These are phyloP conservation scores for Decapterus maruadsi DNA, from an alignment of 2,797 vertebrate genomes.

Conservation along the genomic window DNA sequence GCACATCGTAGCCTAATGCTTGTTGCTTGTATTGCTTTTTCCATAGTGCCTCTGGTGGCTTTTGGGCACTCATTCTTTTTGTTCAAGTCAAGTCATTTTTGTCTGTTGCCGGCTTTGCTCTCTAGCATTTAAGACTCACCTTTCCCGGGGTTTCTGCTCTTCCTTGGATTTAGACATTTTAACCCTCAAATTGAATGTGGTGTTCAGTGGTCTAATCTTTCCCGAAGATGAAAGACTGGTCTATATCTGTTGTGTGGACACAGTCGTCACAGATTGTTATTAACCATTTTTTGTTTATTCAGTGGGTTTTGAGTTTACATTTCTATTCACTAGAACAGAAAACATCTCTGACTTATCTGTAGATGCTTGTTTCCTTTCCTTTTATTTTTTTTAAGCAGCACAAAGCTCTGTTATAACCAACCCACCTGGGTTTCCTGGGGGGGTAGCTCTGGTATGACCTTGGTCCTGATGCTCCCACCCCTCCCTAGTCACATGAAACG, in stretches of 20 bases:
- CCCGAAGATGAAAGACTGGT: not conserved
- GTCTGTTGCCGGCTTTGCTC: slow-evolving; percentile 69
- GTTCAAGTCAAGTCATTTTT: slow-evolving; percentile 57
- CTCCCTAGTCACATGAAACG: slow-evolving; percentile 5
- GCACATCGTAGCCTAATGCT: slow-evolving; percentile 41
- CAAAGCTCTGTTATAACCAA: slow-evolving; percentile 14
- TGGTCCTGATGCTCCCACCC: not conserved
- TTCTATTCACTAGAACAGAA: slow-evolving; percentile 14
- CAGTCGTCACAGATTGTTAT: slow-evolving; percentile 27
- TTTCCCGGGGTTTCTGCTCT: slow-evolving; percentile 16
- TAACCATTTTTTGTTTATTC: slow-evolving; percentile 39
- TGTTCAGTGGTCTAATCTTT: slow-evolving; percentile 32
- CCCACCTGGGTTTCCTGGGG: slow-evolving; percentile 11
- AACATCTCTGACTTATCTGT: slow-evolving; percentile 25
- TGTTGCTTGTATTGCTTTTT: slow-evolving; percentile 65
- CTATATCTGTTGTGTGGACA: slow-evolving; percentile 29
- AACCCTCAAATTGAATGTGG: slow-evolving; percentile 1
- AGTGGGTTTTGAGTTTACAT: slow-evolving; percentile 22
- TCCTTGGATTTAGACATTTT: slow-evolving; percentile 1
- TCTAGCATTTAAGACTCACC: slow-evolving; percentile 38
- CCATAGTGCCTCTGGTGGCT: slow-evolving; percentile 50
- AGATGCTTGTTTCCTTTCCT: slow-evolving; percentile 5
- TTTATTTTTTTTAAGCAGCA: not conserved
- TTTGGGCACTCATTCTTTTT: slow-evolving; percentile 52
- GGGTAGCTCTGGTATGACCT: slow-evolving; percentile 15